Conservation (phyloP, 2,113 vertebrate genomes). For the Tragelaphus scriptus region DNA sequence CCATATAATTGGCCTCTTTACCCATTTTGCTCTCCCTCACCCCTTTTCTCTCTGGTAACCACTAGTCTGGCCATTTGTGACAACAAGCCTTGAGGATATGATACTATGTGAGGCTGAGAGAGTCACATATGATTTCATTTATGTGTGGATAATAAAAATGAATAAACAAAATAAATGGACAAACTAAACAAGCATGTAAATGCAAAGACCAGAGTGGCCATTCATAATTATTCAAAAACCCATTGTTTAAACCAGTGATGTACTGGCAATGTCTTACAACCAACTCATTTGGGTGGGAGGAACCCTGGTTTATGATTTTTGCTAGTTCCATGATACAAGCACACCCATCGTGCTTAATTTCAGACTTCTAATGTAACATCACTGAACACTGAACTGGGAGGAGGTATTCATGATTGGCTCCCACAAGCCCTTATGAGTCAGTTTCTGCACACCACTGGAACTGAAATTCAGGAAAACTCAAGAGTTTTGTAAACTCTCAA, state of each 20-base stretch:
- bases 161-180: not conserved
- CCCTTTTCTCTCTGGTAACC: not conserved
- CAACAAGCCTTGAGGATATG: not conserved
- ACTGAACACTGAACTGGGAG: not conserved
- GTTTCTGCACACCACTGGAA: not conserved
- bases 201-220: not conserved
- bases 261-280: not conserved
- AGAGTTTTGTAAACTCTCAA: not conserved
- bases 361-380: not conserved
- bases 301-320: not conserved
- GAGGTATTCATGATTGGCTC: not conserved
- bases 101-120: not conserved
- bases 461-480: conserved; percentile 12
- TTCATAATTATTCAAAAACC: not conserved
- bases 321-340: not conserved
- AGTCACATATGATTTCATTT: not conserved
- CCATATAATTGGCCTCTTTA: not conserved
- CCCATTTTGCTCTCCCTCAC: not conserved
- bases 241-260: not conserved
- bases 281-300: not conserved
- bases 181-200: not conserved
- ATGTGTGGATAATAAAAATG: not conserved
- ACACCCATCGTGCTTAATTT: not conserved
- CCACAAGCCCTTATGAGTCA: not conserved
- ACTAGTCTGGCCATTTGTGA: not conserved